Base-by-base conservation (phyloP, 2,888 invertebrate species). In the Cosmorhoe ocellata region DNA sequence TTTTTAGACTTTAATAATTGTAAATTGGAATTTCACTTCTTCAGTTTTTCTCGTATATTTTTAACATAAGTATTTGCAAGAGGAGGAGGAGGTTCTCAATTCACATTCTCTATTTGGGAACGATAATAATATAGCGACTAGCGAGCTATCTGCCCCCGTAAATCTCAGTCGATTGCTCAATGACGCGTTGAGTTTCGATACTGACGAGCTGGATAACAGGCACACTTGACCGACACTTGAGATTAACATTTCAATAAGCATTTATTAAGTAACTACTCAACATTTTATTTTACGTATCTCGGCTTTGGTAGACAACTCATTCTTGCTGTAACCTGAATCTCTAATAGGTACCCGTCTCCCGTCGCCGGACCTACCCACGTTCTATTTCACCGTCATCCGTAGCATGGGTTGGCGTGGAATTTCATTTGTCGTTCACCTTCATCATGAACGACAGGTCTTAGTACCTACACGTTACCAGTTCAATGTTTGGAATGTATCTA, bases 341-440 rank as follows among this genome's bases (percentile, higher is more conserved):
- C 12, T 28, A 30, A 44, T 44, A n/a, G n/a, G n/a, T n/a, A 30
- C 36, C 18, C 22, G 27, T 28, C 28, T 22, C 28, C 41, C 18
- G 34, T 30, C 22, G n/a, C 22, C 28, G 30, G 12, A 26, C 24
- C 14, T 33, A 40, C 39, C 39, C 32, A 34, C 22, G 37, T 33
- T 49, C 33, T 44, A 38, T 30, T 52, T 26, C 7, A 42, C 13
- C 33, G 14, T 39, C 27, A 22, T 39, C 33, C 45, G 36, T 38
- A 48, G 54, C 54, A 42, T 26, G 42, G 47, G 31, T 38, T 34
- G 14, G 22, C 9, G 9, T 40, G 51, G 56, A 56, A 59, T 59
- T 59, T 59, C 51, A 56, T 56, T 56, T 48, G 28, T 41, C 26
- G 40, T 56, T 44, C 22, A 40, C 42, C 40, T 11, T 32, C 38